Percentiles rank a stretch among this genome's conserved stretches.
Conservation (phyloP, 2,113 vertebrate species). For the Cryptomyrus ogoouensis region DNA sequence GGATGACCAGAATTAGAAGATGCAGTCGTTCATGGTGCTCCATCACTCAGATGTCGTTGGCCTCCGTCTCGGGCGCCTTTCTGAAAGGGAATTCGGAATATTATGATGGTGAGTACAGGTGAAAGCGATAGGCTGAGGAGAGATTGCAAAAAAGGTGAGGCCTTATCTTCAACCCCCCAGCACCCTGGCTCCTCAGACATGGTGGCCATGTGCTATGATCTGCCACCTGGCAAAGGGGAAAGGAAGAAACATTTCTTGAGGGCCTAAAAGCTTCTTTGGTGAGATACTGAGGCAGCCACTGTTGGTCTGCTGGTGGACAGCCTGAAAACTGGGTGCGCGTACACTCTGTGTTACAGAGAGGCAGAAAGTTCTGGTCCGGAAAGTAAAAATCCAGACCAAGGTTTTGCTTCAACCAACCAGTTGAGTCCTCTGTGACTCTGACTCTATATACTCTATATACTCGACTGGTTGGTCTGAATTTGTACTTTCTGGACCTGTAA, state of each 20-base stretch:
- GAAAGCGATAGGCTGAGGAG: neutral
- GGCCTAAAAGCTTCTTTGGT: neutral
- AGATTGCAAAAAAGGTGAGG: neutral
- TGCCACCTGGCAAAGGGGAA: neutral
- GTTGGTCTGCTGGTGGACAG: neutral
- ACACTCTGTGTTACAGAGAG: neutral
- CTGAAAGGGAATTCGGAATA: constrained; percentile 37
- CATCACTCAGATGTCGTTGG: constrained; percentile 24
- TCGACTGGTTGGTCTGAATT: too few relatives aligned
- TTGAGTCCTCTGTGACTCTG: too few relatives aligned
- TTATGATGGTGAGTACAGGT: neutral
- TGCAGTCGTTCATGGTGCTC: neutral
- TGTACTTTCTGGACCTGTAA: too few relatives aligned
- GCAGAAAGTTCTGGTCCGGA: too few relatives aligned
- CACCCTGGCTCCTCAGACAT: neutral
- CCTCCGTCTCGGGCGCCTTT: constrained; percentile 9
- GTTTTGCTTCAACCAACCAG: too few relatives aligned
- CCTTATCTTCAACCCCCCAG: neutral
- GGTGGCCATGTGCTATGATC: neutral
- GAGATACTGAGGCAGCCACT: neutral
- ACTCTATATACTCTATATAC: too few relatives aligned
- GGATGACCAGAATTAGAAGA: neutral
- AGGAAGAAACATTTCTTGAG: neutral
- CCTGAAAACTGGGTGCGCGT: neutral
- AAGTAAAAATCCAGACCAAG: too few relatives aligned